Evolutionary conservation across 2,113 vertebrate species (phyloP), one percentile per base, ranked within the genome.

Genomic region (Varanus salvator): DNA sequence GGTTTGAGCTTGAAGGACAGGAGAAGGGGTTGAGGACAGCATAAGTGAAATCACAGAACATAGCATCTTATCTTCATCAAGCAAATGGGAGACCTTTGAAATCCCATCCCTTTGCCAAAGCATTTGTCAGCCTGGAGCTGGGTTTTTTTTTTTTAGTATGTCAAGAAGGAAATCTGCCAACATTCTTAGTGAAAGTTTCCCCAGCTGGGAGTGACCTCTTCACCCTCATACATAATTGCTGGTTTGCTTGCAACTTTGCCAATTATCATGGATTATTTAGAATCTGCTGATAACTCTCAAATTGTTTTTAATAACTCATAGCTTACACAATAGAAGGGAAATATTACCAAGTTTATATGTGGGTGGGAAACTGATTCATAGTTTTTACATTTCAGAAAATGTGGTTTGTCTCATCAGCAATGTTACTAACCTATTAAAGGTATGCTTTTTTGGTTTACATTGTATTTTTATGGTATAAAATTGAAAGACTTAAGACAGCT

Each of bases 51-150:
- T 92, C 84, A 83, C 19, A 0, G 15, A 69, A 91, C 48, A 54
- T 69, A 60, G 87, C 88, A 84, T 93, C 86, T 91, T 90, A 89
- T 94, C 90, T 92, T 87, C 88, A 83, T 93, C 93, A 91, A 84
- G 78, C 38, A 72, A 93, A 44, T n/a, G 8, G 12, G 52, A 82
- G 89, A 72, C n/a, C 92, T 93, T 92, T 90, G 93, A 87, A 95
- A 95, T 90, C 72, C 31, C 29, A 85, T 38, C 80, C 60, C 2
- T 86, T 92, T 95, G 92, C 88, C 80, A 89, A 92, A 81, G 2
- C 0, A 0, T 31, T 93, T 92, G 83, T 83, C 88, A 93, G 85
- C 83, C 89, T 19, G 3, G 0, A 87, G 92, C 0, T 0, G 74
- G 38, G 38, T 44, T 44, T 44, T 44, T 48, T 8, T 12, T n/a